Evolutionary conservation across 2,888 invertebrate species (phyloP), one percentile per base, ranked within the genome.

Genomic region (Calameuta filiformis): DNA sequence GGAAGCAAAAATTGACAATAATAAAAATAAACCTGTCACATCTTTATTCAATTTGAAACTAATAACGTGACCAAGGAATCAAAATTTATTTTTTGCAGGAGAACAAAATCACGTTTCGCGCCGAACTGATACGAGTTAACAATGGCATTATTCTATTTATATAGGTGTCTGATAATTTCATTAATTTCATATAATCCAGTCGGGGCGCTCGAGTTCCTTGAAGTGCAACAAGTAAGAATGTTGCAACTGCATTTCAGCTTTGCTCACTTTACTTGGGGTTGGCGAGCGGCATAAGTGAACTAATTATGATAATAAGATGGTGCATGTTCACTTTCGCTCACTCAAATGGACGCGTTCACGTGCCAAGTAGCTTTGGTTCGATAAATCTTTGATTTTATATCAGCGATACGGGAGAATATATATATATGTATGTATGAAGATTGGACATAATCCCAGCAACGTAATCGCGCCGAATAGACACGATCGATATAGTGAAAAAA

Each of bases 301-400:
- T 80, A 80, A 80, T 73, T 71, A 73, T 37, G 79, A 75, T 79
- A 80, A 80, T 80, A 77, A 73, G 74, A 75, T 79, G 71, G 73
- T 35, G 75, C 73, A 68, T 75, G 77, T 56, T 80, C 77, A 79
- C 77, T 78, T 79, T 77, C 74, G 68, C 34, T 34, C 56, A 23
- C 56, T 56, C 4, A 9, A 30, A 15, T 12, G 30, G 30, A 33
- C 34, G 71, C 71, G 9, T 33, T 71, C 15, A 71, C 31, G 30
- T 71, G 71, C 75, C 71, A 73, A 34, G 75, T 68, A 77, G 75
- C 74, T 69, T 40, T 6, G 56, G 56, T 23, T 56, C 56, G 56
- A 56, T 56, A 9, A 77, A 76, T 77, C 75, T 76, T 77, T 77
- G 71, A 69, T 77, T 73, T 75, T 76, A 73, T 76, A 30, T 35